Evolutionary conservation across 2,113 vertebrate species (phyloP), one percentile per base, ranked within the genome.

Genomic region (Prunella fulvescens): DNA sequence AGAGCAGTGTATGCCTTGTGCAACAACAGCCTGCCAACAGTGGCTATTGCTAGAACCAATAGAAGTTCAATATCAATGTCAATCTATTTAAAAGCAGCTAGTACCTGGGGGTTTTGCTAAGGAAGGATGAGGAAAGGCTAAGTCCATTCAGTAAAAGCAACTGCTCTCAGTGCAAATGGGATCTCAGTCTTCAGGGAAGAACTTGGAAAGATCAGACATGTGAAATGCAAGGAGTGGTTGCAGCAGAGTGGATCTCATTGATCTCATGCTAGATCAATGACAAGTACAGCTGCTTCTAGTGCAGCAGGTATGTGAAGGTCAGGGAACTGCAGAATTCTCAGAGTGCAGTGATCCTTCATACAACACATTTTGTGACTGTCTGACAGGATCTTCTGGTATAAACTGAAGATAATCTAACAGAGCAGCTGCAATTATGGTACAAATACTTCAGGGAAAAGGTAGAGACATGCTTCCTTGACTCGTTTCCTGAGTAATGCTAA

Each of bases 331-430:
- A 71, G 54, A 92, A 80, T 64, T 96, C 78, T 54, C 29, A 23
- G 28, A 40, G 76, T 15, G 4, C 54, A 58, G 24, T 70, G 85
- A 83, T 77, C 39, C 74, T 77, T 92, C 47, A 54, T 44, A 15
- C 7, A 65, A 58, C 9, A 58, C 35, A 35, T 90, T 91, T 77
- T 74, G 39, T 58, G 81, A 47, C 51, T 66, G 56, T 65, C 62
- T 90, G 80, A 77, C 67, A 94, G n/a, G 51, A 71, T 33, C 23
- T 81, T 88, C 56, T 87, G 60, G 44, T 81, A 65, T 56, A 10
- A 81, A n/a, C 35, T 96, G 76, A 90, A 78, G 72, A 77, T 85
- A 93, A 96, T 80, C 60, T 66, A 85, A 80, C 14, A 70, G 16
- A 96, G 56, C 64, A 88, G 72, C 54, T 88, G 54, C 70, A 92